phyloP scores from a whole-genome alignment of 1,140 invertebrate species.

The Drosophila kikkawai region DNA sequence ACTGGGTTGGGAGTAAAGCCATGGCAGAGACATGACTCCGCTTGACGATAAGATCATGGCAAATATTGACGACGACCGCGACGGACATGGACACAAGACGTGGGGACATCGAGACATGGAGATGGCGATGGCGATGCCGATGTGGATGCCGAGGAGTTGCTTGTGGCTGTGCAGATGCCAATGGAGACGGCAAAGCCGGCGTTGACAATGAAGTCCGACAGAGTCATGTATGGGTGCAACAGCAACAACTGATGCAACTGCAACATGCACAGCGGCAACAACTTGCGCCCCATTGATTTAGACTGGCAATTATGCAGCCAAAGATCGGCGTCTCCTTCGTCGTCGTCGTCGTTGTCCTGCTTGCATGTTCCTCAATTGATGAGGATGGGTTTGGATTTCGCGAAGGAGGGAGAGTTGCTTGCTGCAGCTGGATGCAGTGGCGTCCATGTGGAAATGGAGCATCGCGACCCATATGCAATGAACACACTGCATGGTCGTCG shows the following conservation, averaged over 20 bases:
- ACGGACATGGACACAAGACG: conserved; percentile 53
- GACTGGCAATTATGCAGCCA: conserved; percentile 79
- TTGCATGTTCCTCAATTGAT: conserved; percentile 72
- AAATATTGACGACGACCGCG: conserved; percentile 76
- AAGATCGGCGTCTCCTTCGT: conserved; percentile 50
- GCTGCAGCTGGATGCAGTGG: conserved; percentile 37
- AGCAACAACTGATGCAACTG: conserved; percentile 28
- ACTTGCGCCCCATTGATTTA: conserved; percentile 73
- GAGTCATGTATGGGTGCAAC: conserved; percentile 62
- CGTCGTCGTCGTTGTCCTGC: conserved; percentile 44
- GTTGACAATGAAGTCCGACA: conserved; percentile 77
- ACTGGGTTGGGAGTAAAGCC: conserved; percentile 28
- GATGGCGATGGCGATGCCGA: conserved; percentile 27
- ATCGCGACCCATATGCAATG: conserved; percentile 76
- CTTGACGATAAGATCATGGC: conserved; percentile 81
- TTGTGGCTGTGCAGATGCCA: conserved; percentile 21
- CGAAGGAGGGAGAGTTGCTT: conserved; percentile 1
- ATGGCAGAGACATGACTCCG: conserved; percentile 80
- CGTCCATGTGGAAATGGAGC: conserved; percentile 72
- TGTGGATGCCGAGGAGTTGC: conserved; percentile 2
- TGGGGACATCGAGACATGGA: conserved; percentile 35
- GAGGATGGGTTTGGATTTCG: conserved; percentile 49
- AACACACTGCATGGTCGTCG: conserved; percentile 37
- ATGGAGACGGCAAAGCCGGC: conserved; percentile 54
- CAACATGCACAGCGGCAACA: conserved; percentile 51